Evolutionary conservation across 2,113 vertebrate genomes (phyloP).

Genomic region (Perca fluviatilis): DNA sequence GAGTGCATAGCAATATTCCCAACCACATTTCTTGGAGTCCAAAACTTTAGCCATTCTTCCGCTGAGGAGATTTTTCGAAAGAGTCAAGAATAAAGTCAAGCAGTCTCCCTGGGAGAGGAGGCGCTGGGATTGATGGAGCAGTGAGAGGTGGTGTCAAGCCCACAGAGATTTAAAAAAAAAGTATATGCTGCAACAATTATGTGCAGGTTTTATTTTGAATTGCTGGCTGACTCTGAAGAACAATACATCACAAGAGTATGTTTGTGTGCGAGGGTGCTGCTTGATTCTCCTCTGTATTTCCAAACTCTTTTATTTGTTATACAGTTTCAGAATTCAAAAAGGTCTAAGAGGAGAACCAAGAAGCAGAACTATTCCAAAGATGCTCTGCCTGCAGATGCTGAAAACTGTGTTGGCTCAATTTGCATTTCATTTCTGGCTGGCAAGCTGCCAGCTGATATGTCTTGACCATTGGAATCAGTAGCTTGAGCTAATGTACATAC

Average conservation of each 20-base stretch:
- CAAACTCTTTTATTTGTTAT: constrained; percentile 35
- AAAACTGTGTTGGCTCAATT: constrained; percentile 22
- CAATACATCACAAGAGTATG: constrained; percentile 49
- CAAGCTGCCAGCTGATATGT: not conserved
- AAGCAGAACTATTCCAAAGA: constrained; percentile 27
- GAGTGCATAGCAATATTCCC: not conserved
- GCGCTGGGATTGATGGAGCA: constrained; percentile 49
- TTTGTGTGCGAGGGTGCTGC: constrained; percentile 45
- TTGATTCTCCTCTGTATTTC: constrained; percentile 39
- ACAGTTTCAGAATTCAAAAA: constrained; percentile 48
- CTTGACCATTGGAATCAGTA: constrained; percentile 16
- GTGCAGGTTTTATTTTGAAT: constrained; percentile 49
- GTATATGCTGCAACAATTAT: constrained; percentile 65
- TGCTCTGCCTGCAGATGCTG: constrained; percentile 20
- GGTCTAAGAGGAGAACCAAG: constrained; percentile 29
- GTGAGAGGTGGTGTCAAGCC: constrained; percentile 69
- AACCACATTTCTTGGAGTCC: constrained; percentile 27
- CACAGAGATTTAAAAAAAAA: constrained; percentile 64
- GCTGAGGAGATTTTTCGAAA: constrained; percentile 60
- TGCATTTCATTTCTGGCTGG: constrained; percentile 43
- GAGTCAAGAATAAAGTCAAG: constrained; percentile 60
- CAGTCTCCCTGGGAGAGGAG: constrained; percentile 55
- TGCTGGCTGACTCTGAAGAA: constrained; percentile 50
- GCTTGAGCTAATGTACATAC: not conserved
- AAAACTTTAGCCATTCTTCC: constrained; percentile 42